A percentile compares a stretch with the other conserved stretches of the same genome.
These are phyloP conservation scores for Serinus canaria DNA, from an alignment of 2,113 vertebrate genomes.

Conservation along the genomic window DNA sequence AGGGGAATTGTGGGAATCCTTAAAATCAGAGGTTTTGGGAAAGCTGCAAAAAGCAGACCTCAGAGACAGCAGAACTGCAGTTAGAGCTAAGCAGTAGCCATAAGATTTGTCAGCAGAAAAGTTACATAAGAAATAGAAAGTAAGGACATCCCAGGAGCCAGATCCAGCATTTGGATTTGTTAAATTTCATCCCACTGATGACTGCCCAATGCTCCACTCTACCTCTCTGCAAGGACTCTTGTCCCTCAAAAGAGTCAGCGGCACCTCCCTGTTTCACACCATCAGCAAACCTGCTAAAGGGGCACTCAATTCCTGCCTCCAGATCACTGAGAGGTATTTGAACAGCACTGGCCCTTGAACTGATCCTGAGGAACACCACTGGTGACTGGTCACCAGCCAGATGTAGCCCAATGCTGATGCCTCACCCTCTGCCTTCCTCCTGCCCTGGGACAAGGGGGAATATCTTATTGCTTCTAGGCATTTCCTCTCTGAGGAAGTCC, in stretches of 20 bases:
- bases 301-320: not conserved
- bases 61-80: not conserved
- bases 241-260: not conserved
- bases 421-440: not conserved
- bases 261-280: not conserved
- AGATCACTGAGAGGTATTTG: not conserved
- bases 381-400: not conserved
- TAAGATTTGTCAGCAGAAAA: not conserved
- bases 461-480: not conserved
- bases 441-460: not conserved
- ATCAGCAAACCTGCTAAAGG: not conserved
- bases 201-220: not conserved
- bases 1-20: not conserved
- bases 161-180: not conserved
- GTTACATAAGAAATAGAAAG: not conserved
- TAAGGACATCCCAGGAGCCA: not conserved
- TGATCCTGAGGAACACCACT: not conserved
- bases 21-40: not conserved
- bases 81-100: not conserved
- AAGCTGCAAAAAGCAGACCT: not conserved
- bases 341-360: not conserved
- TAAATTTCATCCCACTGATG: not conserved
- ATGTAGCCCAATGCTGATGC: not conserved
- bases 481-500: not conserved
- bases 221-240: not conserved